Conservation (phyloP, 1,140 invertebrate species). For the Sitobion miscanthi region DNA sequence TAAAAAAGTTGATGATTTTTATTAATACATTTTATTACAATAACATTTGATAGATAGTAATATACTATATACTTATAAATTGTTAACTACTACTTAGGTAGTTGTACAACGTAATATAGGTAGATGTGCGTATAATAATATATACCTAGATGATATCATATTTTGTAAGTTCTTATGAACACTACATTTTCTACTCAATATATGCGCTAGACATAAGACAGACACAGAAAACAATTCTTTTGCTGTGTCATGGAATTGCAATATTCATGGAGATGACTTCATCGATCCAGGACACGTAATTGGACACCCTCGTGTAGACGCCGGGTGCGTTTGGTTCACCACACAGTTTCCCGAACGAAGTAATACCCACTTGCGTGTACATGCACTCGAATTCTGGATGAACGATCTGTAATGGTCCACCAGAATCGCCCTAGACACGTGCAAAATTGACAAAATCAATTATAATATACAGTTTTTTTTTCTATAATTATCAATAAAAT, state of each 20-base stretch:
- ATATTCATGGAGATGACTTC: conserved; percentile 55
- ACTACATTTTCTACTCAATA: no score
- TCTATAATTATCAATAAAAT: no score
- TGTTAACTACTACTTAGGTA: neutral
- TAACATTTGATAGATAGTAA: no score
- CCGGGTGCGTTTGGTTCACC: conserved; percentile 63
- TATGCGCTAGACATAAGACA: no score
- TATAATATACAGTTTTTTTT: no score
- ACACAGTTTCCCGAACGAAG: conserved; percentile 65
- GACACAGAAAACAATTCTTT: no score
- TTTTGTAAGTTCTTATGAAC: no score
- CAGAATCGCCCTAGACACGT: conserved; percentile 65
- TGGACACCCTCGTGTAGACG: conserved; percentile 67
- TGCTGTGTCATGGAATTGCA: neutral
- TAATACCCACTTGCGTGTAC: conserved; percentile 66
- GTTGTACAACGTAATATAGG: neutral
- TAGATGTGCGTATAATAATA: no score
- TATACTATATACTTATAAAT: no score
- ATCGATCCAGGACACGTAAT: conserved; percentile 69
- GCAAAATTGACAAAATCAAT: neutral
- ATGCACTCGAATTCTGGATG: conserved; percentile 63
- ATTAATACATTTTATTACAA: no score
- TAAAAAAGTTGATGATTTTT: no score
- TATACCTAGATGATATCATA: no score
- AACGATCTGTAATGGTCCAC: conserved; percentile 64